Percentiles rank a stretch among this genome's conserved stretches.
These are phyloP conservation scores for Heliangelus exortis DNA, from an alignment of 2,797 vertebrate species.

Conservation along the genomic window DNA sequence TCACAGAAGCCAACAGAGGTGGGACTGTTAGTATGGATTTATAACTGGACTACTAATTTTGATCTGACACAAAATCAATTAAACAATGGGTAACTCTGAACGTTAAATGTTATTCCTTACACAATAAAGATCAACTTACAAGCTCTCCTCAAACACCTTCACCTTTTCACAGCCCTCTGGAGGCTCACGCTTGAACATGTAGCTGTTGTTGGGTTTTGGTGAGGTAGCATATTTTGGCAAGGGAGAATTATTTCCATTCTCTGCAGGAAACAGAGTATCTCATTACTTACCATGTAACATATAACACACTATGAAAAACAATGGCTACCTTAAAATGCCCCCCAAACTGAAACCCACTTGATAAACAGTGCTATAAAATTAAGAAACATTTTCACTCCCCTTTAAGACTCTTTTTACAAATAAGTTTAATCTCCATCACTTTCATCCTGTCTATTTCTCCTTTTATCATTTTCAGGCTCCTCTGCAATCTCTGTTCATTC, in stretches of 20 bases:
- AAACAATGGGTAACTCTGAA: background rate
- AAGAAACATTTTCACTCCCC: background rate
- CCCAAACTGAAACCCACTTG: background rate
- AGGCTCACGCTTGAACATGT: constrained; percentile 98
- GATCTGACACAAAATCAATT: background rate
- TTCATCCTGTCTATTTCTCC: background rate
- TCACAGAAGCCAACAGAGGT: background rate
- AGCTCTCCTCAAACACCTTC: constrained; percentile 94
- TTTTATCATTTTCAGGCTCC: background rate
- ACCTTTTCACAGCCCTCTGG: constrained; percentile 98
- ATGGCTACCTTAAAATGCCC: background rate
- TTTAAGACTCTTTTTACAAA: background rate
- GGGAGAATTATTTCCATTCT: constrained; percentile 93
- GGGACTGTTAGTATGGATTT: background rate
- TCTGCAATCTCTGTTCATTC: background rate
- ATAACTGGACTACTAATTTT: background rate
- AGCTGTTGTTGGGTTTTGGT: constrained; percentile 98
- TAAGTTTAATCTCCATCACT: background rate
- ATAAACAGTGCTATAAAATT: background rate
- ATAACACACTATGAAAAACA: background rate
- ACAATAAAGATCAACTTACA: constrained; percentile 83
- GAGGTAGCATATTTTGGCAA: constrained; percentile 97
- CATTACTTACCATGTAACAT: constrained; percentile 13
- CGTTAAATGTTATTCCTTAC: background rate
- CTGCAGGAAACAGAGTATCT: constrained; percentile 77